phyloP scores from a whole-genome alignment of 1,140 invertebrate genomes.

The Drosophila ogumai region DNA sequence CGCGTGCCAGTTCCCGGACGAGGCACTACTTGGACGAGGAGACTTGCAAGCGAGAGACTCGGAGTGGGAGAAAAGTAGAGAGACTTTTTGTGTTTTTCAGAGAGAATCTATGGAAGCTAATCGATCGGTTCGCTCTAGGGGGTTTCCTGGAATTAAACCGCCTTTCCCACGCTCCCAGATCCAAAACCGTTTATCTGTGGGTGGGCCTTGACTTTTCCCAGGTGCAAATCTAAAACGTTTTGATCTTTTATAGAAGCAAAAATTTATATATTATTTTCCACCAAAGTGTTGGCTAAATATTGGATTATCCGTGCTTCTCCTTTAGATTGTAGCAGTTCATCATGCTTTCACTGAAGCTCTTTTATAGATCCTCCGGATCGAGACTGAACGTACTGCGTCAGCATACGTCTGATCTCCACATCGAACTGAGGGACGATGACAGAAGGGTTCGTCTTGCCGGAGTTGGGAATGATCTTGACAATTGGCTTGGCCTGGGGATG shows the following conservation, averaged over 20 bases:
- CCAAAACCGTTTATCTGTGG: conserved; percentile 3
- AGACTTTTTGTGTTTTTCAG: too few relatives aligned
- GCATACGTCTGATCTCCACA: not conserved
- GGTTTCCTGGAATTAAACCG: conserved; percentile 67
- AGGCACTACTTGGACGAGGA: not conserved
- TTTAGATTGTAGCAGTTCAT: too few relatives aligned
- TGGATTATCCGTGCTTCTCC: not conserved
- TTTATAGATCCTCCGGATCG: not conserved
- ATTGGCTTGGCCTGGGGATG: not conserved
- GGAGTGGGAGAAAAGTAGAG: not conserved
- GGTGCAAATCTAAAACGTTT: too few relatives aligned
- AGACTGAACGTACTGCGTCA: not conserved
- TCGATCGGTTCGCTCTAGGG: conserved; percentile 10
- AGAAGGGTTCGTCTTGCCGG: not conserved
- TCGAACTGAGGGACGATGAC: not conserved
- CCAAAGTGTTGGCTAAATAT: not conserved
- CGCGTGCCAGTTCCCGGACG: conserved; percentile 30
- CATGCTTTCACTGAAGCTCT: not conserved
- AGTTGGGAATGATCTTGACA: not conserved
- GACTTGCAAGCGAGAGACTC: not conserved
- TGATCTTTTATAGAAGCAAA: not conserved
- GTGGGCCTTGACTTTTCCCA: conserved; percentile 4
- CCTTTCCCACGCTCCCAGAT: conserved; percentile 34
- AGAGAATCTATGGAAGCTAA: not conserved
- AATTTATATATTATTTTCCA: not conserved